phyloP scores from a whole-genome alignment of 2,797 vertebrate species.

The Cephalopachus bancanus region DNA sequence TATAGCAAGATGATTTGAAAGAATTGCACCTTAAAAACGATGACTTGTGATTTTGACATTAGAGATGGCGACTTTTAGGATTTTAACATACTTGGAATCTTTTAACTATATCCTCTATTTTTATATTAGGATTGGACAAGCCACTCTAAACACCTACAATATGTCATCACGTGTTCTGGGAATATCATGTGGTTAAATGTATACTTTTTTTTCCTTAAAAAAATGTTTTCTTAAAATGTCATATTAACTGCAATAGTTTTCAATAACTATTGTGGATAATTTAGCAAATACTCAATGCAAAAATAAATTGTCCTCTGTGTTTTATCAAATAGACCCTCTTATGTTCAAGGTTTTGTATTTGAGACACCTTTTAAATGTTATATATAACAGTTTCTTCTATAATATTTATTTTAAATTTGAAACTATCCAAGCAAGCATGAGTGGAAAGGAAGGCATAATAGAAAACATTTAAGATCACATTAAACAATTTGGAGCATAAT shows the following conservation, averaged over 20 bases:
- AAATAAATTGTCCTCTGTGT: not conserved
- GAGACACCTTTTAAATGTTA: not conserved
- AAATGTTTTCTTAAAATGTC: not conserved
- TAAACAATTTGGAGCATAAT: not conserved
- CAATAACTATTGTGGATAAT: not conserved
- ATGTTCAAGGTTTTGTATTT: constrained; percentile 9
- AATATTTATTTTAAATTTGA: constrained; percentile 33
- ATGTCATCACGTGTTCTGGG: not conserved
- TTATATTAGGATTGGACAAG: not conserved
- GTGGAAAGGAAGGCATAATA: not conserved
- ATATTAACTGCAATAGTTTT: not conserved
- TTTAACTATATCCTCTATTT: constrained; percentile 2
- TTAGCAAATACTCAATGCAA: not conserved
- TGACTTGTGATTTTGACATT: not conserved
- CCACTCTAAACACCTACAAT: not conserved
- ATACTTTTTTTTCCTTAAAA: not conserved
- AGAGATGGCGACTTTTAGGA: not conserved
- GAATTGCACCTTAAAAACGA: not conserved
- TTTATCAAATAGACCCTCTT: not conserved
- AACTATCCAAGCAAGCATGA: not conserved
- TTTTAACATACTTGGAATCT: not conserved
- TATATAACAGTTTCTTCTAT: not conserved
- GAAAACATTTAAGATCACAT: not conserved
- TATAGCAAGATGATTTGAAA: not conserved
- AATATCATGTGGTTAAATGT: not conserved